A percentile compares a stretch with the other conserved stretches of the same genome.
These are phyloP conservation scores for Zeuzera pyrina DNA, from an alignment of 2,888 invertebrate species.

Conservation along the genomic window DNA sequence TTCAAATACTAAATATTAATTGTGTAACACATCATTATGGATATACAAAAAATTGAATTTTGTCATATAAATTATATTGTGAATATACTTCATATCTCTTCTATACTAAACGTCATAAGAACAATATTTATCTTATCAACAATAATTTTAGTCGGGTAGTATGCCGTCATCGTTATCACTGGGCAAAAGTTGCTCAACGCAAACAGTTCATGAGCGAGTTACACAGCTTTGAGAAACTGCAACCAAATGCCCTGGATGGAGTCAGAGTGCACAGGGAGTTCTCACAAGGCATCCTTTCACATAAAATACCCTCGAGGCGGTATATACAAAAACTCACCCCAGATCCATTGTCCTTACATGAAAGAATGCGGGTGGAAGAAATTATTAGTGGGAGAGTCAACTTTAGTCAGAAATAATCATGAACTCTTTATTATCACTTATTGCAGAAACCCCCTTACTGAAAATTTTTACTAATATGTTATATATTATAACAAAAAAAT, in stretches of 20 bases:
- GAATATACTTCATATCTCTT: no score
- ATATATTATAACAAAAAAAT: no score
- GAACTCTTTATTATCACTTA: no score
- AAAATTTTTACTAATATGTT: no score
- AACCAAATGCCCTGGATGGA: conserved; percentile 75
- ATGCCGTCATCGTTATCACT: conserved; percentile 75
- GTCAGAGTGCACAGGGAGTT: conserved; percentile 77
- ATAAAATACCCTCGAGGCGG: conserved; percentile 55
- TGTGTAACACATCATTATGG: no score
- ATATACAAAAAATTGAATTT: no score
- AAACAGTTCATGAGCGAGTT: conserved; percentile 76
- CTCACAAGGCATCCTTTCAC: conserved; percentile 69
- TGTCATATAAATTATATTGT: no score
- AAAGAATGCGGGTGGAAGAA: conserved; percentile 59
- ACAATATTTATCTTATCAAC: no score
- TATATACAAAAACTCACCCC: conserved; percentile 58
- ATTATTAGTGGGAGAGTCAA: conserved; percentile 52
- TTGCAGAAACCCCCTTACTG: no score
- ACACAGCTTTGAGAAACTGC: conserved; percentile 73
- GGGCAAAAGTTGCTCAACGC: conserved; percentile 61
- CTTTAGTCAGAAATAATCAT: conserved; percentile 33
- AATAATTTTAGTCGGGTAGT: conserved; percentile 75
- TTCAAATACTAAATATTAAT: no score
- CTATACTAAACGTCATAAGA: no score
- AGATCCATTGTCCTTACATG: conserved; percentile 45